Conservation (phyloP, 2,888 invertebrate species). For the Drosophila austrosaltans region DNA sequence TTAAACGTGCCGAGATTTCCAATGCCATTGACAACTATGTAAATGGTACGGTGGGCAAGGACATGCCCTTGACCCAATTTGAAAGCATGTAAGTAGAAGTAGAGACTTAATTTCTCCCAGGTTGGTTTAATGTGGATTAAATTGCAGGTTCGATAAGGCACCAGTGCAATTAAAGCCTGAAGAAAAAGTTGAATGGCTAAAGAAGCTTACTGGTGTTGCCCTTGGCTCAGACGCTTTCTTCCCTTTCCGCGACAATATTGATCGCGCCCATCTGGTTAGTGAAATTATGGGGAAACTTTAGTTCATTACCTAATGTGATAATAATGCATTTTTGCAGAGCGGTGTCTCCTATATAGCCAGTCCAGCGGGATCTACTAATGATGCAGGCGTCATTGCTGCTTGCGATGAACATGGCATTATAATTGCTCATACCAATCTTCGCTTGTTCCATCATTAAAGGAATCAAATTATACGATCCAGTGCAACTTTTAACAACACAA, state of each 20-base stretch:
- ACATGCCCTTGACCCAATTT: constrained; percentile 91
- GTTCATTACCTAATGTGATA: background rate
- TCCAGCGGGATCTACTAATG: constrained; percentile 97
- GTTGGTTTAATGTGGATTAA: background rate
- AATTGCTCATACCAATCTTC: constrained; percentile 93
- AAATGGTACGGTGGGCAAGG: constrained; percentile 94
- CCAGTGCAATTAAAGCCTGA: constrained; percentile 89
- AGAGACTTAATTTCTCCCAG: background rate
- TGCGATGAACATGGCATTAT: constrained; percentile 96
- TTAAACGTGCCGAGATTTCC: constrained; percentile 95
- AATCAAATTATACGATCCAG: background rate
- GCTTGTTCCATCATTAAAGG: constrained; percentile 95
- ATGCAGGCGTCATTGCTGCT: constrained; percentile 93
- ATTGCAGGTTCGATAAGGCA: constrained; percentile 83
- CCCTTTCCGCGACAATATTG: constrained; percentile 98
- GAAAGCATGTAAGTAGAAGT: constrained; percentile 87
- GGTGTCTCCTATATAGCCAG: constrained; percentile 97
- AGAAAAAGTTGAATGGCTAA: constrained; percentile 88
- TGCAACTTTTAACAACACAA: constrained; percentile 10
- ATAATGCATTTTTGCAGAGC: constrained; percentile 86
- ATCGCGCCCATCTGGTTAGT: constrained; percentile 93
- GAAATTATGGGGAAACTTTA: rapidly evolving
- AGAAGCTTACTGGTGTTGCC: constrained; percentile 90
- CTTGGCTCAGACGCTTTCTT: constrained; percentile 99
- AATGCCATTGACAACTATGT: constrained; percentile 98